Base-by-base conservation (phyloP, 2,113 vertebrate species). In the Chlorodrepanis virens region DNA sequence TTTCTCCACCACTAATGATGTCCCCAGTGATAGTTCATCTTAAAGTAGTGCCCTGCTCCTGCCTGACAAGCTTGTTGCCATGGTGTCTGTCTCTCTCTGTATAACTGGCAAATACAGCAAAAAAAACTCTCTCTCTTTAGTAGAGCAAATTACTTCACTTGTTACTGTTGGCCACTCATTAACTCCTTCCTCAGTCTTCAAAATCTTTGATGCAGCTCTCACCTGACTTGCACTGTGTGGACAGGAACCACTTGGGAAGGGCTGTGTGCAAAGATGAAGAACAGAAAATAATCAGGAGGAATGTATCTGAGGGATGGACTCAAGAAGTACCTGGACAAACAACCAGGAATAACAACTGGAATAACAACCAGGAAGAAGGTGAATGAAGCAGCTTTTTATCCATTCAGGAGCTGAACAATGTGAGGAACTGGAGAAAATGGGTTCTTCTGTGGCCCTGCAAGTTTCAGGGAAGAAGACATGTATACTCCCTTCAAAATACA, bases 61-160 rank as follows among this genome's bases (percentile, higher is more conserved):
- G 83, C 83, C 45, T 95, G 94, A 82, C 87, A 84, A 89, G 65
- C 91, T 89, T 87, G 94, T 97, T 96, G 93, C 95, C 89, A 97
- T 97, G 95, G 96, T 87, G 92, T 78, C 89, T 94, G 47, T 92
- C 80, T 96, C 80, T 90, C 52, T 77, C 95, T 83, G 29, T 92
- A n/a, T 63, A 93, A 74, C 39, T 67, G 83, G 92, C 90, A 96
- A 4, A 27, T 68, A 93, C 45, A 45, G 53, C 49, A 92, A 81
- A 81, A 95, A 93, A 92, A 31, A 71, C 83, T 86, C 78, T 79
- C 75, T 53, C 87, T 64, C 84, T 83, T 94, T 95, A 93, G 87
- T 47, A 84, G 20, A 93, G 74, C 65, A 94, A 95, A 94, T 96
- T 68, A 93, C 69, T 96, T 88, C 76, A 86, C 64, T 94, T 92